phyloP scores from a whole-genome alignment of 2,113 vertebrate genomes.

The Phalacrocorax carbo region DNA sequence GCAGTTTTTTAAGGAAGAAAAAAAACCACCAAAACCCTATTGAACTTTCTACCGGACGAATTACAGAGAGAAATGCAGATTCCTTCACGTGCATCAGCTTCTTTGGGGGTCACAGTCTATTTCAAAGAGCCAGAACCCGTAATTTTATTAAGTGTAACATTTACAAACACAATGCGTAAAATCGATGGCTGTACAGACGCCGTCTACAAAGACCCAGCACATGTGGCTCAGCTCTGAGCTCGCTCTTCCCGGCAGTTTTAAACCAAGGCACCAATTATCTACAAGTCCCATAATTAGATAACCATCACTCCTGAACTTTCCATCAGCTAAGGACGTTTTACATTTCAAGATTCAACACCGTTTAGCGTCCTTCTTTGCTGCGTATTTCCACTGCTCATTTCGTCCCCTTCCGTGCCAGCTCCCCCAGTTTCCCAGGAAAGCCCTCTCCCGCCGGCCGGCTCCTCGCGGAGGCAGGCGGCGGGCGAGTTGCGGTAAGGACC shows the following conservation, averaged over 20 bases:
- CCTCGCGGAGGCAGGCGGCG: neutral
- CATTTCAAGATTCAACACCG: neutral
- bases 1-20: neutral
- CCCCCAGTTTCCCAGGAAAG: neutral
- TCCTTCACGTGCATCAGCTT: neutral
- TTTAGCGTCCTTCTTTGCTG: neutral
- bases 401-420: neutral
- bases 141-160: conserved; percentile 28
- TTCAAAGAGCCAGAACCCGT: neutral
- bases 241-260: neutral
- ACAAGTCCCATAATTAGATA: neutral
- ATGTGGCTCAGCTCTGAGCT: neutral
- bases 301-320: neutral
- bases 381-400: neutral
- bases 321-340: neutral
- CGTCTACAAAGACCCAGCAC: neutral
- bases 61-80: neutral
- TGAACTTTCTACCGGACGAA: neutral
- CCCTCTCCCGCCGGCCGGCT: neutral
- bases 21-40: neutral
- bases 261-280: conserved; percentile 6
- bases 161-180: conserved; percentile 13
- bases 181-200: conserved; percentile 5
- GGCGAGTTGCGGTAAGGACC: neutral
- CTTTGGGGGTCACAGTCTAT: conserved; percentile 4